These are phyloP conservation scores for Malacoctenus gilli DNA, from an alignment of 2,797 vertebrate species.

Conservation along the genomic window DNA sequence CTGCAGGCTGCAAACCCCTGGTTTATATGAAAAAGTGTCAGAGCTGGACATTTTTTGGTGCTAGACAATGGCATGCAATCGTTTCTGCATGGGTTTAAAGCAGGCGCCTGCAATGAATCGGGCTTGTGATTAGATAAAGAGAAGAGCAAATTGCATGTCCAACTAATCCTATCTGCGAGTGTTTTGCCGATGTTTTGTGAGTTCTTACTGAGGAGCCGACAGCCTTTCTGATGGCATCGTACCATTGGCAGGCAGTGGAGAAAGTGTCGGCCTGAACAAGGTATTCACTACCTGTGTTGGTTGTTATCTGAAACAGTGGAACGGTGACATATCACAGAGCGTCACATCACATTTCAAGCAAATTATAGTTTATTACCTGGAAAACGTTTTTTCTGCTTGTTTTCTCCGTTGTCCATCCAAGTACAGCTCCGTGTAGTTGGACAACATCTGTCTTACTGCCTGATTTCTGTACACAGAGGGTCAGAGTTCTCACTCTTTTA, in stretches of 20 bases:
- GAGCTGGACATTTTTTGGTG: too few species aligned
- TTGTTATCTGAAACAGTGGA: slow-evolving; percentile 85
- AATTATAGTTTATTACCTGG: slow-evolving; percentile 79
- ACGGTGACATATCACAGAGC: neutral
- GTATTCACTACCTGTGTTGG: slow-evolving; percentile 89
- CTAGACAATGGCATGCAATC: too few species aligned
- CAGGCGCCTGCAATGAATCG: too few species aligned
- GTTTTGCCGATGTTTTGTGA: too few species aligned
- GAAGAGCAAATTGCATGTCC: too few species aligned
- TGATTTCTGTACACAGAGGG: slow-evolving; percentile 80
- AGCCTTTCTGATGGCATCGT: slow-evolving; percentile 87
- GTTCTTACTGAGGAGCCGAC: slow-evolving; percentile 87
- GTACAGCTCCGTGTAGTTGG: slow-evolving; percentile 84
- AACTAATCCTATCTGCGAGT: too few species aligned
- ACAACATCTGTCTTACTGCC: slow-evolving; percentile 87
- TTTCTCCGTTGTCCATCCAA: slow-evolving; percentile 90
- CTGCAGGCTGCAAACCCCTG: too few species aligned
- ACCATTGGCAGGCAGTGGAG: slow-evolving; percentile 90
- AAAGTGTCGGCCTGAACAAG: slow-evolving; percentile 89
- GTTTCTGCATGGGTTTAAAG: too few species aligned
- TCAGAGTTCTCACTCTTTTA: too few species aligned
- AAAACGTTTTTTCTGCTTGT: slow-evolving; percentile 93
- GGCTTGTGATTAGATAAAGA: too few species aligned
- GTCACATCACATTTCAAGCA: neutral
- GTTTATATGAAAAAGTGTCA: too few species aligned